Percentiles rank a stretch among this genome's conserved stretches.
phyloP scores from a whole-genome alignment of 1,140 invertebrate genomes.

The Antheraea mylitta region DNA sequence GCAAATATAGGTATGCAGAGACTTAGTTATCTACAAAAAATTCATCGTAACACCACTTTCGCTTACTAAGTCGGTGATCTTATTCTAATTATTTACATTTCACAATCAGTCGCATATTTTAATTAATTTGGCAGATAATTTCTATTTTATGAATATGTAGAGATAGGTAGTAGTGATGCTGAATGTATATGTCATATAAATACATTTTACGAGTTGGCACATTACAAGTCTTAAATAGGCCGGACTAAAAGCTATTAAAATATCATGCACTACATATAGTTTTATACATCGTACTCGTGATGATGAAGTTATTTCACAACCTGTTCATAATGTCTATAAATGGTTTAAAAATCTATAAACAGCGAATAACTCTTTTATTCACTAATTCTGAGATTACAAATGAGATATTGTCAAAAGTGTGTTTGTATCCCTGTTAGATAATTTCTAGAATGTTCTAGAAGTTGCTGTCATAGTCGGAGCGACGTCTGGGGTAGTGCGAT shows the following conservation, averaged over 20 bases:
- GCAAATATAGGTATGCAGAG: conserved; percentile 75
- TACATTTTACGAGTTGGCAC: conserved; percentile 52
- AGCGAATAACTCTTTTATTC: conserved; percentile 24
- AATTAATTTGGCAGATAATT: conserved; percentile 64
- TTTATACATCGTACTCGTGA: conserved; percentile 37
- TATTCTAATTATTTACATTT: conserved; percentile 75
- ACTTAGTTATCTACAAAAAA: conserved; percentile 69
- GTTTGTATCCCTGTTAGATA: conserved; percentile 44
- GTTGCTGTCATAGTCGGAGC: conserved; percentile 82
- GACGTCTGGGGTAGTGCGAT: conserved; percentile 77
- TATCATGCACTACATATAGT: conserved; percentile 41
- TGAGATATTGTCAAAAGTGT: conserved; percentile 69
- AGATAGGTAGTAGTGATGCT: conserved; percentile 35
- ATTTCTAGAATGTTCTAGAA: conserved; percentile 64
- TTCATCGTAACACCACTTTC: conserved; percentile 50
- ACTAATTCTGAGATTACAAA: conserved; percentile 58
- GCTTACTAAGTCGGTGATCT: conserved; percentile 64
- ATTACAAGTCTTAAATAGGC: conserved; percentile 51
- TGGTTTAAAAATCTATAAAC: conserved; percentile 26
- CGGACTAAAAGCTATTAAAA: conserved; percentile 58
- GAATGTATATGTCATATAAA: conserved; percentile 41
- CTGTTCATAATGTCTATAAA: conserved; percentile 50
- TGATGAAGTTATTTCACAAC: conserved; percentile 63
- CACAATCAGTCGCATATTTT: conserved; percentile 72
- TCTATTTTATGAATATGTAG: conserved; percentile 40